A percentile compares a stretch with the other conserved stretches of the same genome.
phyloP scores from a whole-genome alignment of 1,140 invertebrate genomes.

The Aporrectodea caliginosa region DNA sequence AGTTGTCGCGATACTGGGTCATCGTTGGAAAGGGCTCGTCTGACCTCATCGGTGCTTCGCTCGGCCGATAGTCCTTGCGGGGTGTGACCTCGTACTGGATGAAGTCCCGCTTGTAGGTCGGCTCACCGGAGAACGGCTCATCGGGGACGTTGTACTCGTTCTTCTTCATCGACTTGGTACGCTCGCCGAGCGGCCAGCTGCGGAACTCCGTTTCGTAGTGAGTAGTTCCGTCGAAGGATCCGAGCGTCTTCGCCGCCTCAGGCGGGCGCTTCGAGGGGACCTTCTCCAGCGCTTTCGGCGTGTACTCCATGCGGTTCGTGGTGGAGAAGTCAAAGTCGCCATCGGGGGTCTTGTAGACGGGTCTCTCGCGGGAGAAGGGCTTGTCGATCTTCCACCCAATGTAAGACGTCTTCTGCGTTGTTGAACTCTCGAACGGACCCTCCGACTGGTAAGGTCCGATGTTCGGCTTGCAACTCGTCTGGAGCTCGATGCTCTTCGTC shows the following conservation, averaged over 20 bases:
- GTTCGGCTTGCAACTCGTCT: not conserved
- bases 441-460: not conserved
- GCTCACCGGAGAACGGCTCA: not conserved
- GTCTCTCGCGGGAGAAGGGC: not conserved
- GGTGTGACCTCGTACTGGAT: not conserved
- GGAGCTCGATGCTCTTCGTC: not conserved
- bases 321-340: not conserved
- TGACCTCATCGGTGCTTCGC: not conserved
- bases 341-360: not conserved
- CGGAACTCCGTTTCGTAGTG: not conserved
- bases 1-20: not conserved
- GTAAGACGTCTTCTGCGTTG: not conserved
- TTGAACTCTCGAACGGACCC: not conserved
- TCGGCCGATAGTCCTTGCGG: not conserved
- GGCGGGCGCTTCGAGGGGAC: too few relatives aligned
- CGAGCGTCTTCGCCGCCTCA: not conserved
- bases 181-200: not conserved
- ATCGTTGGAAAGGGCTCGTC: not conserved
- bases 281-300: not conserved
- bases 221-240: not conserved
- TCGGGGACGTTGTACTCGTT: not conserved
- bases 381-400: not conserved
- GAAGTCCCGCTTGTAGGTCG: not conserved
- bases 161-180: not conserved
- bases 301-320: not conserved